phyloP scores from a whole-genome alignment of 2,888 invertebrate species.

The Drymonia ruficornis region DNA sequence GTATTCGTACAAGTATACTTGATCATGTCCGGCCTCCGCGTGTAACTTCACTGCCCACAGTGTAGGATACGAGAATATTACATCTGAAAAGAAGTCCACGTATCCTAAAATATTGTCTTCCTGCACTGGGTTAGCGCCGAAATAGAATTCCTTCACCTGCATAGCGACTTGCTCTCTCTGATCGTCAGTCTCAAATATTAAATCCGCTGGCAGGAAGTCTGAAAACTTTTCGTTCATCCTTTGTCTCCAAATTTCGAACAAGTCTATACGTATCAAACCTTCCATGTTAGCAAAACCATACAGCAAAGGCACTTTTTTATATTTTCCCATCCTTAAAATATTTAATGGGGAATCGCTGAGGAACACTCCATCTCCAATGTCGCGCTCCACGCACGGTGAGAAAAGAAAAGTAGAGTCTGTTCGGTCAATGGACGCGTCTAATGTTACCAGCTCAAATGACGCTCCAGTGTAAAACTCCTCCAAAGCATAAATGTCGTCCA shows the following conservation, averaged over 20 bases:
- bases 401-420: slow-evolving; percentile 38
- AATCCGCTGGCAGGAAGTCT: slow-evolving; percentile 40
- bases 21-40: slow-evolving; percentile 35
- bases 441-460: slow-evolving; percentile 6
- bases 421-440: slow-evolving; percentile 6
- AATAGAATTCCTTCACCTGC: slow-evolving; percentile 39
- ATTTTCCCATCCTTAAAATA: slow-evolving; percentile 50
- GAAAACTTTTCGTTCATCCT: slow-evolving; percentile 35
- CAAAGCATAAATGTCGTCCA: slow-evolving; percentile 42
- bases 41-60: slow-evolving; percentile 35
- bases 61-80: slow-evolving; percentile 34
- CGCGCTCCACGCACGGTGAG: slow-evolving; percentile 43
- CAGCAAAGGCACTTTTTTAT: slow-evolving; percentile 51
- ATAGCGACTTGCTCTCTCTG: slow-evolving; percentile 31
- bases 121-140: slow-evolving; percentile 33
- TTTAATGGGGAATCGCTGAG: slow-evolving; percentile 48
- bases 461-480: slow-evolving; percentile 29
- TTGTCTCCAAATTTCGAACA: slow-evolving; percentile 6
- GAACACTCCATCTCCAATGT: slow-evolving; percentile 41
- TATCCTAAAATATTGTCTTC: slow-evolving; percentile 25
- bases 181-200: slow-evolving; percentile 26
- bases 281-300: slow-evolving; percentile 56
- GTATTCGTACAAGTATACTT: slow-evolving; percentile 53
- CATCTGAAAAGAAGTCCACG: slow-evolving; percentile 55
- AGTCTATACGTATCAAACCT: slow-evolving; percentile 30